Evolutionary conservation across 2,113 vertebrate species (phyloP), one percentile per base, ranked within the genome.

Genomic region (Cyrtonyx montezumae): DNA sequence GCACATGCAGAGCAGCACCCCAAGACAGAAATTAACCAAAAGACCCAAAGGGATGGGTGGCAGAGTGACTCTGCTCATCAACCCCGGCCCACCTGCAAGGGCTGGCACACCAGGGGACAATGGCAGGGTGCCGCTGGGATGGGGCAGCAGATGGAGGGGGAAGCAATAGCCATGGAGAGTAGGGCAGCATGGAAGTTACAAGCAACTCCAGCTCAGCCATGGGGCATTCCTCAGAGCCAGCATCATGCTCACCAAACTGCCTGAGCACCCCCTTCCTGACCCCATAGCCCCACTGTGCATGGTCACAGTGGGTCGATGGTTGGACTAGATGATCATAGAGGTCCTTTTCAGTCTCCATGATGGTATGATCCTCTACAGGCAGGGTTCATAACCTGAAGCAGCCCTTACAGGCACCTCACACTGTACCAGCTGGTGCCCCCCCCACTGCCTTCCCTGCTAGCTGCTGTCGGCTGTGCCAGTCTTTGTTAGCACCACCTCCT

Each of bases 401-500:
- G 67, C 37, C 55, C 43, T 85, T 10, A 49, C 25, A 91, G 51
- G 62, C 66, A 91, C 87, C 81, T 91, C 73, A 45, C 59, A 25
- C 23, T 28, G 79, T 87, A 80, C 76, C 93, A 96, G 86, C n/a
- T 90, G 79, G 82, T 74, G 36, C 25, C 5, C 86, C 68, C 56
- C 79, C 26, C 4, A 6, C 71, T 68, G 43, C 48, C 70, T 53
- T 80, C 67, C 75, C 81, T 46, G 74, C 62, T 58, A 37, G 79
- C 79, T 83, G 88, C 65, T 85, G 87, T 88, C 91, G 75, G 95
- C 92, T 82, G 93, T 91, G 94, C 93, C 94, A 97, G 95, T 36
- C 94, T 94, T 95, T 3, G 3, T 79, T 84, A 87, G 95, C 97
- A 93, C 91, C 80, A 85, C 95, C 95, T 93, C 96, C 95, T 97